Evolutionary conservation across 2,888 invertebrate species (phyloP).

Genomic region (Thyatira batis): DNA sequence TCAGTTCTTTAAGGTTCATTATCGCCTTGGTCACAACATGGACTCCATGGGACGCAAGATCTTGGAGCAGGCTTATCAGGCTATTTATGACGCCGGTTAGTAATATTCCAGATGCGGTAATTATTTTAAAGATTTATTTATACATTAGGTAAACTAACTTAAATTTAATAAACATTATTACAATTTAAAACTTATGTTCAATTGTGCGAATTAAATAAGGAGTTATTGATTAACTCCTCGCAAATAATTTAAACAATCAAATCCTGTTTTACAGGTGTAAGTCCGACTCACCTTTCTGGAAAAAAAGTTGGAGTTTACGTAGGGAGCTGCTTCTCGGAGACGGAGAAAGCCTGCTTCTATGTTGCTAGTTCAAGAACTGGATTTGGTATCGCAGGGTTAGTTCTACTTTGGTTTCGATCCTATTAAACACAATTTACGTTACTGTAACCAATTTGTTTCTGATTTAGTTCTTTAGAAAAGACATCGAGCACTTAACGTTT

Average conservation of each 20-base stretch:
- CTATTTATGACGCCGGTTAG: conserved; percentile 85
- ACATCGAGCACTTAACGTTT: too few relatives aligned
- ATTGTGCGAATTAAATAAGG: too few relatives aligned
- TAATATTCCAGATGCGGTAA: too few relatives aligned
- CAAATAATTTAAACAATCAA: too few relatives aligned
- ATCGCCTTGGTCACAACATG: conserved; percentile 78
- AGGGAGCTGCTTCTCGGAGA: conserved; percentile 82
- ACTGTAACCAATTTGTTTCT: too few relatives aligned
- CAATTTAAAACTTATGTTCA: too few relatives aligned
- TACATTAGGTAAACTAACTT: too few relatives aligned
- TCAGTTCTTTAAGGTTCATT: conserved; percentile 86
- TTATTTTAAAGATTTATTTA: too few relatives aligned
- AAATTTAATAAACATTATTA: too few relatives aligned
- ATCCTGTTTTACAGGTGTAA: conserved; percentile 67
- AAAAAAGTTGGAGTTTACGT: conserved; percentile 75
- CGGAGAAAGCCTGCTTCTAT: conserved; percentile 78
- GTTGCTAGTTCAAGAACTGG: conserved; percentile 35
- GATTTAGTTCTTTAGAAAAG: too few relatives aligned
- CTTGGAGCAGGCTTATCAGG: conserved; percentile 87
- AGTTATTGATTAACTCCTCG: too few relatives aligned
- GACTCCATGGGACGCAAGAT: conserved; percentile 84
- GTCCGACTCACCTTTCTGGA: conserved; percentile 81
- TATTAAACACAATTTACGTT: too few relatives aligned
- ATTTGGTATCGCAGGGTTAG: conserved; percentile 58
- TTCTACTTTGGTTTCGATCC: background rate